Evolutionary conservation across 2,797 vertebrate species (phyloP), one percentile per base, ranked within the genome.

Genomic region (Aeoliscus strigatus): DNA sequence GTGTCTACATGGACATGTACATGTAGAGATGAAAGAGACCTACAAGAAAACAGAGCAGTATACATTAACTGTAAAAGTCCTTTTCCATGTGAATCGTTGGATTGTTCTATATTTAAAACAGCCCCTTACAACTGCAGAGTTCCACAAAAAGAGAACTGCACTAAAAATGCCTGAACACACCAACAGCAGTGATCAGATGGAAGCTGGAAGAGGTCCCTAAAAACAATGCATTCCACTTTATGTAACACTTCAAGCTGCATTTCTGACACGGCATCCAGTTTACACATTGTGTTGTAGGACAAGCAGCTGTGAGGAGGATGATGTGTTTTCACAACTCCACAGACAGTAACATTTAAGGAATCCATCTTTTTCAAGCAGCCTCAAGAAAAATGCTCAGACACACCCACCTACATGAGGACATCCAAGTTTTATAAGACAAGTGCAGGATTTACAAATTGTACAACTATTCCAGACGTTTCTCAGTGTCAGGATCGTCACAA

Each of bases 181-280:
- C n/a, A n/a, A n/a, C n/a, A n/a, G n/a, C n/a, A n/a, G n/a, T n/a
- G n/a, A 31, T 61, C 24, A 40, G 59, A 51, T 39, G 14, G 10
- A 18, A 12, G 38, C 27, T 31, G 17, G 53, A 39, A 46, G 32
- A 30, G 40, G 18, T 2, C 2, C 15, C 46, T 42, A 66, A 18
- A 25, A 27, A 57, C 26, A 55, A 18, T 39, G 36, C n/a, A 4
- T 38, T 23, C 47, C 50, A 47, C 46, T 66, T 74, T n/a, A 47
- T 45, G 32, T 30, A 43, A 51, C 46, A 35, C 24, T 35, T 62
- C 53, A 25, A 21, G 39, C 45, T 36, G 55, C 42, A 36, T 39
- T 52, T 46, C 33, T 32, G 47, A 60, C 48, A 40, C 32, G 24
- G 21, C 44, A 47, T 14, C 54, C 16, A 16, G 41, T 38, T 31